phyloP scores from a whole-genome alignment of 2,797 vertebrate species.

The Threskiornis aethiopicus region DNA sequence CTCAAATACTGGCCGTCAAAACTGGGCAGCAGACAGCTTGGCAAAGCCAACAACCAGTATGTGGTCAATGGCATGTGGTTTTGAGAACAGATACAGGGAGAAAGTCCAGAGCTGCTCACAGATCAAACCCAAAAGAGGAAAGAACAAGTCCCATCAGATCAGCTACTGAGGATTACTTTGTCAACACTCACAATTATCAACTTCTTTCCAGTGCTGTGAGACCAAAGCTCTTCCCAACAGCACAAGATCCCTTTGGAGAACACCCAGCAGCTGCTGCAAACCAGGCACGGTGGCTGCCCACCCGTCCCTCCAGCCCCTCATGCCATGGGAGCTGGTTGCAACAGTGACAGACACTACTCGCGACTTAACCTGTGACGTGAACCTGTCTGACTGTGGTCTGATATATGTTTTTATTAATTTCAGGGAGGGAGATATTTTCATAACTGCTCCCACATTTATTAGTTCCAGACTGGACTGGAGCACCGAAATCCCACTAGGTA shows the following conservation, averaged over 20 bases:
- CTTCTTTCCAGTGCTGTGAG: neutral
- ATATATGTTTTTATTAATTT: neutral
- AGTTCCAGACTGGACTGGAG: neutral
- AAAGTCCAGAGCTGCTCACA: neutral
- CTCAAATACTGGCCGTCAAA: neutral
- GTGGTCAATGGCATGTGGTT: neutral
- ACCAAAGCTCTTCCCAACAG: neutral
- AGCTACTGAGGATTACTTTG: neutral
- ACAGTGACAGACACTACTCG: neutral
- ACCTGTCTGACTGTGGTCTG: neutral
- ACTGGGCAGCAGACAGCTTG: neutral
- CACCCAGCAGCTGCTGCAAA: neutral
- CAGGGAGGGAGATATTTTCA: neutral
- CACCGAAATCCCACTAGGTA: neutral
- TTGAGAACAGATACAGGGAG: neutral
- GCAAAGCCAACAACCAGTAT: neutral
- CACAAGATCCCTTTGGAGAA: neutral
- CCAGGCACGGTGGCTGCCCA: neutral
- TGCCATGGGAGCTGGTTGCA: neutral
- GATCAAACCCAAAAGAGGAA: neutral
- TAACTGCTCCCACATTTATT: neutral
- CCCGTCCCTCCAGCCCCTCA: neutral
- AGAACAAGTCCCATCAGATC: neutral
- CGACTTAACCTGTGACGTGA: accelerated
- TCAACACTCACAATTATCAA: accelerated